phyloP scores from a whole-genome alignment of 2,797 vertebrate species.

The Phalloptychus januarius region DNA sequence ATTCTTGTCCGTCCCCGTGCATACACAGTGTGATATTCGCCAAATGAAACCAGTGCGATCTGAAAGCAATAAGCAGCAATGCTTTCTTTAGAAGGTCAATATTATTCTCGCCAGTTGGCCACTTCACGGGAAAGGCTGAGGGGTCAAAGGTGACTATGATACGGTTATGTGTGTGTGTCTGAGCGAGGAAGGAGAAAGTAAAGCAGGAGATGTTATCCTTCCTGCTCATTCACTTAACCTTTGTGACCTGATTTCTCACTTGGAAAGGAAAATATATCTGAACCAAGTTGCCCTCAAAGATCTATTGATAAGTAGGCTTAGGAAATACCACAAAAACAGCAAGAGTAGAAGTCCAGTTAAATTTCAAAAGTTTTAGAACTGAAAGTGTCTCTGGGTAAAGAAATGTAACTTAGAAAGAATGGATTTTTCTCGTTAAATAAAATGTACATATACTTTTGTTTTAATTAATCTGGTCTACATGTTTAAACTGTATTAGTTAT shows the following conservation, averaged over 20 bases:
- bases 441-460: neutral
- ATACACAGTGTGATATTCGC: conserved; percentile 9
- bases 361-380: neutral
- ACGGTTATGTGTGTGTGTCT: conserved; percentile 31
- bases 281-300: conserved; percentile 31
- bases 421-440: neutral
- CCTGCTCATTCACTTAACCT: conserved; percentile 58
- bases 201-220: conserved; percentile 27
- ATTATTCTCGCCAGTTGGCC: conserved; percentile 60
- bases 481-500: neutral
- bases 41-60: conserved; percentile 34
- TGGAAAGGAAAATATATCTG: conserved; percentile 45
- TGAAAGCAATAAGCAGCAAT: conserved; percentile 56
- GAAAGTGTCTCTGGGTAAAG: neutral
- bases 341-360: neutral
- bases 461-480: neutral
- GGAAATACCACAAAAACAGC: conserved; percentile 8
- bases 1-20: neutral
- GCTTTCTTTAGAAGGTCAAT: conserved; percentile 73
- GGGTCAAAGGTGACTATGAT: conserved; percentile 52
- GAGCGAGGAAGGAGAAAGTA: conserved; percentile 1
- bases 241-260: conserved; percentile 32
- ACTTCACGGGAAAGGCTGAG: conserved; percentile 35
- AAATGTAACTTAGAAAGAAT: neutral
- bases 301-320: conserved; percentile 38